phyloP scores from a whole-genome alignment of 2,113 vertebrate genomes.

The western clawed frog (Xenopus tropicalis) region DNA sequence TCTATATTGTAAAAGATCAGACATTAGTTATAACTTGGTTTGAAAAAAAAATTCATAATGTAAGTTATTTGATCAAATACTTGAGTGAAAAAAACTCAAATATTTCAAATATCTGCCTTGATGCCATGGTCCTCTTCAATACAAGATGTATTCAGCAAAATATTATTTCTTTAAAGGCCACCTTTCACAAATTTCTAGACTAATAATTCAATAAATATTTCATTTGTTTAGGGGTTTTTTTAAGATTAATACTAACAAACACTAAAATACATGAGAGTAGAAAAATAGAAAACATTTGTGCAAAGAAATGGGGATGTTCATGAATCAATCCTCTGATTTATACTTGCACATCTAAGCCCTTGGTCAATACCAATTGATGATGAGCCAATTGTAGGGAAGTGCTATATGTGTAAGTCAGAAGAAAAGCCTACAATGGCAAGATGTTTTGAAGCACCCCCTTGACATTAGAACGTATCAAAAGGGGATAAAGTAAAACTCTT shows the following conservation, averaged over 20 bases:
- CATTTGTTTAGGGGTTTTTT: not conserved
- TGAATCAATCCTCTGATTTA: not conserved
- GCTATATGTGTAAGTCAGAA: conserved; percentile 23
- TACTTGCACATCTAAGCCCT: conserved; percentile 30
- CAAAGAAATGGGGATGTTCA: conserved; percentile 20
- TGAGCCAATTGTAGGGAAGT: conserved; percentile 35
- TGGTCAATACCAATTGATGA: conserved; percentile 8
- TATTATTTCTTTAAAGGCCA: conserved; percentile 28
- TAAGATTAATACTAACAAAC: conserved; percentile 23
- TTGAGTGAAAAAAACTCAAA: too few relatives aligned
- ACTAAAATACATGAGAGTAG: conserved; percentile 37
- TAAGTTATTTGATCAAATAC: too few relatives aligned
- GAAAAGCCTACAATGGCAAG: conserved; percentile 31
- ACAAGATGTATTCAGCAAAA: conserved; percentile 26
- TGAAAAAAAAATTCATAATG: too few relatives aligned
- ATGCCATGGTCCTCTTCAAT: conserved; percentile 20
- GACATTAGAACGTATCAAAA: not conserved
- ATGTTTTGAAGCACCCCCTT: not conserved
- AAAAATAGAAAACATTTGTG: conserved; percentile 43
- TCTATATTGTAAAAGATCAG: too few relatives aligned
- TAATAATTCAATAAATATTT: not conserved
- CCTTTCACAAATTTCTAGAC: conserved; percentile 10
- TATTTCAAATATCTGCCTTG: not conserved
- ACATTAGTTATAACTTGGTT: too few relatives aligned
- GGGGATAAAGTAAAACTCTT: conserved; percentile 12